phyloP scores from a whole-genome alignment of 2,113 vertebrate species.

The Notothenia coriiceps region DNA sequence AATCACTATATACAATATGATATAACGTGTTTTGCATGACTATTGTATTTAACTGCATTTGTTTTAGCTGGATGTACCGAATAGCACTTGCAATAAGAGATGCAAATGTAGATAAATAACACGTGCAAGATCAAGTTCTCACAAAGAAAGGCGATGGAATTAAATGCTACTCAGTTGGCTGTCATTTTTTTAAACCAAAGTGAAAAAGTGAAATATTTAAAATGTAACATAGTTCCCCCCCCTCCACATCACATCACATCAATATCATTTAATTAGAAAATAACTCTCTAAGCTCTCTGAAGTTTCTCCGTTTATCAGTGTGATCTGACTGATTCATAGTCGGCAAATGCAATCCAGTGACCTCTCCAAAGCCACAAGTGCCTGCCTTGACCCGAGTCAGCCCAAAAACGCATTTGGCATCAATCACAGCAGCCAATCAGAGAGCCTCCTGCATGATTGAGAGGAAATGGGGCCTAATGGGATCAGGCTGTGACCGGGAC shows the following conservation, averaged over 20 bases:
- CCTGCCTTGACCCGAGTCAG: conserved; percentile 30
- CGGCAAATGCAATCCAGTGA: conserved; percentile 58
- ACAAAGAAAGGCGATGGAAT: not conserved
- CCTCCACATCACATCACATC: not conserved
- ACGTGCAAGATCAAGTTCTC: not conserved
- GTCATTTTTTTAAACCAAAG: not conserved
- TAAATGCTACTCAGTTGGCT: not conserved
- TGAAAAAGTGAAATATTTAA: conserved; percentile 25
- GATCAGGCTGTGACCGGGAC: conserved; percentile 77
- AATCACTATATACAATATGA: too few species aligned
- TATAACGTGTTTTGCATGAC: not conserved
- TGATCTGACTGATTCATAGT: conserved; percentile 43
- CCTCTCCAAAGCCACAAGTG: conserved; percentile 49
- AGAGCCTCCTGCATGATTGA: conserved; percentile 63
- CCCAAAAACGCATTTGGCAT: conserved; percentile 57
- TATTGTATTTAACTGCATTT: not conserved
- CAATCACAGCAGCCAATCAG: conserved; percentile 79
- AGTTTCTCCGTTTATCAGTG: conserved; percentile 30
- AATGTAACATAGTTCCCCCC: not conserved
- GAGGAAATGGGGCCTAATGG: conserved; percentile 82
- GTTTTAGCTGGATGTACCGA: not conserved
- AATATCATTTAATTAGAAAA: conserved; percentile 9
- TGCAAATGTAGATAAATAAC: not conserved
- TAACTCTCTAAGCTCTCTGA: conserved; percentile 16
- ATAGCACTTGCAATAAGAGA: not conserved